These are phyloP conservation scores for Hipparchia sbordonii DNA, from an alignment of 2,888 invertebrate genomes.

Conservation along the genomic window DNA sequence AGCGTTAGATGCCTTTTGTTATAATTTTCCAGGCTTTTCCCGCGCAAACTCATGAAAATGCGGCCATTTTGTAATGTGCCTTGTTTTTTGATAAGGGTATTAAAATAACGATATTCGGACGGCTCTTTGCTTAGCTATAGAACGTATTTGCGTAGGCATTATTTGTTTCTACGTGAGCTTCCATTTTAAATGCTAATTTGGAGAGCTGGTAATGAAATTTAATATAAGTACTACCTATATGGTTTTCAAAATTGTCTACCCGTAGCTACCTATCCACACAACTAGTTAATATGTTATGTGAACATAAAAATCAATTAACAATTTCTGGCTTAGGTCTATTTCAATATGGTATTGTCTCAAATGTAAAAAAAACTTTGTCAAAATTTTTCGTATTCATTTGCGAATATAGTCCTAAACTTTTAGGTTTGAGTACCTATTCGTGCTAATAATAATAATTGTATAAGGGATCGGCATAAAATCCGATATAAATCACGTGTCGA, in stretches of 20 bases:
- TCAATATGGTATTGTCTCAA: too few relatives aligned
- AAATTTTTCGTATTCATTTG: too few relatives aligned
- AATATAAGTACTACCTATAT: conserved; percentile 29
- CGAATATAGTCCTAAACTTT: too few relatives aligned
- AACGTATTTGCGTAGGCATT: conserved; percentile 66
- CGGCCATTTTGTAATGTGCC: conserved; percentile 82
- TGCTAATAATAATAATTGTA: too few relatives aligned
- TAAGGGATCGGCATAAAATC: background rate
- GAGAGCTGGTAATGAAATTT: conserved; percentile 73
- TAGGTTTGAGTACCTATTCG: too few relatives aligned
- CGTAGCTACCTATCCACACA: background rate
- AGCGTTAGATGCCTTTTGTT: conserved; percentile 83
- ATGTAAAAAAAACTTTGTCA: too few relatives aligned
- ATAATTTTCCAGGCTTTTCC: conserved; percentile 82
- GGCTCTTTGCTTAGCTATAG: conserved; percentile 64
- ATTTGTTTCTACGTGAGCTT: conserved; percentile 72
- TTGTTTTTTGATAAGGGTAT: conserved; percentile 83
- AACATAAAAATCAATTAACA: too few relatives aligned
- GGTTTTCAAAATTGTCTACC: background rate
- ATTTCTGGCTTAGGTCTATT: too few relatives aligned
- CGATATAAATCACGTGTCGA: background rate
- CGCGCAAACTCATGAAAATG: conserved; percentile 80
- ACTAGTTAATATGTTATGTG: background rate
- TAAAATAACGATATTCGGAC: conserved; percentile 79
- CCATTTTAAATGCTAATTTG: conserved; percentile 77